Evolutionary conservation across 2,113 vertebrate genomes (phyloP), one percentile per base, ranked within the genome.

Genomic region (Melanotaenia duboulayi): DNA sequence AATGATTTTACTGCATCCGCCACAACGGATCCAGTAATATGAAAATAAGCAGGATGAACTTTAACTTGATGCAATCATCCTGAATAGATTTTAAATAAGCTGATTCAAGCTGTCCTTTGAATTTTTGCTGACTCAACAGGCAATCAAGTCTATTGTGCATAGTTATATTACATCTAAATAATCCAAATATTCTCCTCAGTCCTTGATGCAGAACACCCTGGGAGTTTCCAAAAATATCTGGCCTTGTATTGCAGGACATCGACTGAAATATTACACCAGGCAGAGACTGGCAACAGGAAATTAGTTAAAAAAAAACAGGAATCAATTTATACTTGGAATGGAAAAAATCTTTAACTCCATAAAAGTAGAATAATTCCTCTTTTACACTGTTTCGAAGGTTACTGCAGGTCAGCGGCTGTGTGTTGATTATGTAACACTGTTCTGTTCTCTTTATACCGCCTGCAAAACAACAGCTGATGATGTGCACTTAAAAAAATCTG

Each of bases 401-500:
- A 37, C 8, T 48, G 22, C 8, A 24, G 22, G 74, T 64, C 57
- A 71, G 71, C 58, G 69, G 73, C 59, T 77, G 77, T 17, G 42
- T 65, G 32, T 19, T 60, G n/a, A 63, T 79, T 64, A 71, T 48
- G 54, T 56, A 75, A 78, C 10, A 39, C 40, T 40, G 52, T 28
- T 61, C 42, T 64, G 52, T 39, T 39, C 49, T 69, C 35, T 59
- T 60, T 14, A 25, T 4, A 42, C 11, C 2, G 46, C 54, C 71
- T 61, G 37, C 48, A 63, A 17, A 55, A 69, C 35, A 48, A 23
- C 52, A 48, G 54, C 42, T 48, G 32, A 35, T 35, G 32, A 35
- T 35, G 32, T 9, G 32, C 8, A 35, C 32, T 35, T 35, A 23
- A 70, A 58, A 58, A 51, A 50, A 62, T 40, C 12, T 4, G 5